Conservation (phyloP, 1,140 invertebrate genomes). For the Danaus melanippus region DNA sequence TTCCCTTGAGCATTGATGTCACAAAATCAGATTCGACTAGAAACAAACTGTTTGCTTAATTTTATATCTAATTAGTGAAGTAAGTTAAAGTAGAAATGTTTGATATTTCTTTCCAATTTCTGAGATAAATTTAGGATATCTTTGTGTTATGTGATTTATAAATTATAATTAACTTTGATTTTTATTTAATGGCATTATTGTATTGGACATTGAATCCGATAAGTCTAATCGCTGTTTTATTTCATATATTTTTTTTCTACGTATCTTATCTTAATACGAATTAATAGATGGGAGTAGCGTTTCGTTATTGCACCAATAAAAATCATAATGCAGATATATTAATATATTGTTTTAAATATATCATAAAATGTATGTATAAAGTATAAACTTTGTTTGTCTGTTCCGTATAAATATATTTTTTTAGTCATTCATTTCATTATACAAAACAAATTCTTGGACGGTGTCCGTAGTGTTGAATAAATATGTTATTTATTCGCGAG, state of each 20-base stretch:
- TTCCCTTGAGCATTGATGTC: too few species aligned
- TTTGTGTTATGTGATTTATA: too few species aligned
- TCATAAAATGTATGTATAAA: background rate
- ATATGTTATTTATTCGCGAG: constrained; percentile 30
- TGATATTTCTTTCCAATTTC: too few species aligned
- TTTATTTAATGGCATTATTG: constrained; percentile 20
- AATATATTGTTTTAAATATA: too few species aligned
- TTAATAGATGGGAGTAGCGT: constrained; percentile 27
- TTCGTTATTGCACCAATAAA: constrained; percentile 10
- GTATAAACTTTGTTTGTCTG: background rate
- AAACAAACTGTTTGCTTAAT: too few species aligned
- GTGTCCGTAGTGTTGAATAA: constrained; percentile 22
- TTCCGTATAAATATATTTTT: background rate
- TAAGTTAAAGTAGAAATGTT: too few species aligned
- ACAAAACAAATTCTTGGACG: constrained; percentile 26
- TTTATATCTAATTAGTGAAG: too few species aligned
- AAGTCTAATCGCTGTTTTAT: constrained; percentile 30
- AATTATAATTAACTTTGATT: constrained; percentile 16
- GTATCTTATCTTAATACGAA: constrained; percentile 36
- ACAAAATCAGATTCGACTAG: too few species aligned
- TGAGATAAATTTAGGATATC: too few species aligned
- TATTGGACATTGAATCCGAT: constrained; percentile 22
- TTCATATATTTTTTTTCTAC: constrained; percentile 22
- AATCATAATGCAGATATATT: too few species aligned
- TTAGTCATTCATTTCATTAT: constrained; percentile 14